Evolutionary conservation across 2,113 vertebrate species (phyloP), one percentile per base, ranked within the genome.

Genomic region (Toxotes jaculatrix): DNA sequence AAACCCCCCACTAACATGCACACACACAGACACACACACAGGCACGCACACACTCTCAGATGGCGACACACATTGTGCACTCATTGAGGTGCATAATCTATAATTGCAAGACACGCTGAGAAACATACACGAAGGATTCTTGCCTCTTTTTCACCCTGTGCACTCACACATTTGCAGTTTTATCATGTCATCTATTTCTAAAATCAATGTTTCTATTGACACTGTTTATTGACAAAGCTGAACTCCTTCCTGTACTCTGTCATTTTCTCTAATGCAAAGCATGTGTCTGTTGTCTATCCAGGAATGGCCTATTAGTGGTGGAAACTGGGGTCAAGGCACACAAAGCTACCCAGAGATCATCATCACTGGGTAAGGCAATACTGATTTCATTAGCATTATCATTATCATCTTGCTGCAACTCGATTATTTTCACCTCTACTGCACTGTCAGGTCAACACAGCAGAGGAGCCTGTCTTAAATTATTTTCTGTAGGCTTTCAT

Each of bases 261-360:
- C 56, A 66, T 82, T 40, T 6, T 1, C 60, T 66, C 77, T 85
- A 68, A 84, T 68, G 45, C 51, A 21, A 57, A 72, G 42, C 73
- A 47, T 74, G 69, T 77, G 69, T 89, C 73, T 80, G 87, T 83
- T 82, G 38, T 93, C 43, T 78, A 88, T 95, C 61, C 80, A 99
- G 98, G 98, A 99, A 91, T 99, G 98, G 98, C 98, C 98, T 71
- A 95, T 99, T 93, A 98, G 96, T 93, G 98, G 98, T 80, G 98
- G 98, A 91, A 99, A 98, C 94, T 99, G 98, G 98, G 98, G 98
- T 92, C 94, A 97, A 91, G 96, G 97, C 91, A 96, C 97, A 90
- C 98, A 98, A 65, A 99, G 98, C 94, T 99, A 99, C 93, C 96
- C 98, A 88, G 98, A 99, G 95, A 99, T 99, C 95, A 98, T 99